Evolutionary conservation across 2,797 vertebrate species (phyloP), one percentile per base, ranked within the genome.

Genomic region (Microtus obscurus): DNA sequence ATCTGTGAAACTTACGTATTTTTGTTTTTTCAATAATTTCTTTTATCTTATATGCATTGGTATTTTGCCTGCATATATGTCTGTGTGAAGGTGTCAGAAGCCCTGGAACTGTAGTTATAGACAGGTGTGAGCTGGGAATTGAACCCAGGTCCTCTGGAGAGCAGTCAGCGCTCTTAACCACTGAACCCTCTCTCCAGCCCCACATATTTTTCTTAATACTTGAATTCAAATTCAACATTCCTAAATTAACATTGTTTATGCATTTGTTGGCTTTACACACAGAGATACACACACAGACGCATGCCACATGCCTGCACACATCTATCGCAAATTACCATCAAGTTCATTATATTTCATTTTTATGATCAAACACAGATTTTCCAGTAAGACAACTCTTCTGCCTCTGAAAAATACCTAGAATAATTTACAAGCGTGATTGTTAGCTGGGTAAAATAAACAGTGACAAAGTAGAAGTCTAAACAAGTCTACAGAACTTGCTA

Each of bases 381-480:
- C 86, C 12, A 90, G 56, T 88, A 63, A 73, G 65, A 71, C 13
- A 95, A 96, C 83, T 40, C 25, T 80, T 4, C 34, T 94, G 85
- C 93, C 65, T 90, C 29, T 56, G 85, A 93, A 87, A 6, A 27
- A 40, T 80, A 94, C 94, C 91, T 63, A 91, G 16, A 86, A 94
- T 37, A 81, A 83, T 40, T 37, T 53, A 73, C 63, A 82, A 79
- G 69, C 51, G 12, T 31, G 43, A 74, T 4, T 79, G 17, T 86
- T 81, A 25, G 8, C n/a, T 89, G 56, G 53, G 73, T 71, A 78
- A 76, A 95, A 80, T 23, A 82, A 87, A 82, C 2, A 59, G 21
- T 67, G 34, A 61, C 73, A 37, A 92, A 48, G 40, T 61, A 23
- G 59, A 37, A 90, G 6, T 82, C 21, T 56, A 87, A 51, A 5